These are phyloP conservation scores for Pseudomyrmex flavicornis DNA, from an alignment of 1,140 invertebrate species.

Conservation along the genomic window DNA sequence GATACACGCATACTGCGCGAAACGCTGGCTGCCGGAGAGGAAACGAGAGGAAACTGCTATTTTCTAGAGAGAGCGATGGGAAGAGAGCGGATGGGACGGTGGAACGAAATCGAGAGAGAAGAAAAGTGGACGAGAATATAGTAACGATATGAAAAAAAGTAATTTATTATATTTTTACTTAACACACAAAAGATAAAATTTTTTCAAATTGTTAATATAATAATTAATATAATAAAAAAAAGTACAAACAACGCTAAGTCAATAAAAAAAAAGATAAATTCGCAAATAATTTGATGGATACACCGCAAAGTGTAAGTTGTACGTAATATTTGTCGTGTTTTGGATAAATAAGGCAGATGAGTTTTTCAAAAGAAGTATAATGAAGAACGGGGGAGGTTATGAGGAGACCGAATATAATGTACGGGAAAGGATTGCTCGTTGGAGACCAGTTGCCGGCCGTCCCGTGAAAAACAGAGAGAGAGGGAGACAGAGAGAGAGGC, in stretches of 20 bases:
- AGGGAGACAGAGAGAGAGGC: conserved; percentile 30
- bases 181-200: no score
- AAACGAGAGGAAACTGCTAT: not conserved
- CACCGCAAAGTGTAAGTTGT: no score
- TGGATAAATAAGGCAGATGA: not conserved
- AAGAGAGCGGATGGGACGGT: not conserved
- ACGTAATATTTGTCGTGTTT: not conserved
- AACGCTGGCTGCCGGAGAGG: not conserved
- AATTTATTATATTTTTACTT: not conserved
- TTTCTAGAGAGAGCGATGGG: conserved; percentile 23
- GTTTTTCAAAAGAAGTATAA: not conserved
- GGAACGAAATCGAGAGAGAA: not conserved
- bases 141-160: not conserved
- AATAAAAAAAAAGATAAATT: not conserved
- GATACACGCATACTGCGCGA: conserved; percentile 41
- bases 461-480: not conserved
- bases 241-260: no score
- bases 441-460: conserved; percentile 27
- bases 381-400: not conserved
- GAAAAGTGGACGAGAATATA: not conserved
- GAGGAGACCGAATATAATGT: conserved; percentile 18
- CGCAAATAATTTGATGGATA: not conserved
- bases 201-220: not conserved
- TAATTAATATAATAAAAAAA: not conserved
- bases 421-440: conserved; percentile 32